Base-by-base conservation (phyloP, 30 jellyfish, hydroid and myxozoan genomes). In the Phacellophora camtschatica region DNA sequence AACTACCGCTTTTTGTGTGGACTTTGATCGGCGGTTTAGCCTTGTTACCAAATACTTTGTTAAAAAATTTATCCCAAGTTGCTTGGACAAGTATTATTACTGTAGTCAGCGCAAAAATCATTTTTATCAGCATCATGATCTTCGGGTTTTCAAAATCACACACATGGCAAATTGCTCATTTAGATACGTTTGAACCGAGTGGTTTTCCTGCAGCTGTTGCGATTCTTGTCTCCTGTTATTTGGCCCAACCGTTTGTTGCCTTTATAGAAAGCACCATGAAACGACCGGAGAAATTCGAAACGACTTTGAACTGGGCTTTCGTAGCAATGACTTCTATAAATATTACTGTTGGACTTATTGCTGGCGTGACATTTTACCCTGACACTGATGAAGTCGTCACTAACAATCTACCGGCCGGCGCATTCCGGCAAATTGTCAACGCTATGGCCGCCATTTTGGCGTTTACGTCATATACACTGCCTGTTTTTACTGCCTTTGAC, bases 51-150 rank as follows among this genome's bases (percentile, higher is more conserved):
- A 93, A 81, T 81, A 81, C 95, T 1, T 67, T 93, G 27, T 45
- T 93, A 51, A 86, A 81, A 61, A 93, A 86, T 46, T 42, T 93
- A 54, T 81, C 96, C 4, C 99, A 93, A 66, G 97, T 93, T 16
- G 96, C 99, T 18, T 93, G 97, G 97, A 86, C 97, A 6, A 93
- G 99, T 43, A 86, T 93, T 43, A 74, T 93, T 16, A 93, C 99
- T 0, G 99, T 93, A 1, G 58, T 87, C 62, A 86, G 96, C 48
- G 99, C 99, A 1, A 81, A 78, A 46, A 79, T 93, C 16, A 93
- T 93, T 25, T 86, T 86, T 70, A 83, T 93, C 55, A 81, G 96
- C 43, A 69, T 93, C 50, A 32, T 87, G 2, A 84, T 77, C 24
- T 93, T 79, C 71, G 80, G 99, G 34, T 56, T 93, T 30, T 51